phyloP scores from a whole-genome alignment of 1,140 invertebrate species.

The Papilio aristodemus region DNA sequence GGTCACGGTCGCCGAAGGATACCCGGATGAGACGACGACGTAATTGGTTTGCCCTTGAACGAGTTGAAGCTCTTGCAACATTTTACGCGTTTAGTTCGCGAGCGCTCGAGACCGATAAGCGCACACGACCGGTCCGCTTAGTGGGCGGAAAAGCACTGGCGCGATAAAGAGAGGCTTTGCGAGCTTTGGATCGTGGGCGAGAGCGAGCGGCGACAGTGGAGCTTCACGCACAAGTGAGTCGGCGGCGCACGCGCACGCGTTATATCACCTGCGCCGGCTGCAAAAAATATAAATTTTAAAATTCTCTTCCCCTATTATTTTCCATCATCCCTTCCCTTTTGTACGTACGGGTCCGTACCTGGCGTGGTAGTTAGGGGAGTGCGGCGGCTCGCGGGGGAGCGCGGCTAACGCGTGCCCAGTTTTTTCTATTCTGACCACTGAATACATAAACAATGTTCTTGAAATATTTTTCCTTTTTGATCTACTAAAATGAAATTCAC shows the following conservation, averaged over 20 bases:
- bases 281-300: conserved; percentile 80
- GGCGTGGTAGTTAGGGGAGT: conserved; percentile 61
- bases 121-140: conserved; percentile 62
- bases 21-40: conserved; percentile 80
- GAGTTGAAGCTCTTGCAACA: conserved; percentile 80
- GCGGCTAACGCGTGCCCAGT: conserved; percentile 71
- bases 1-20: conserved; percentile 66
- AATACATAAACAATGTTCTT: conserved; percentile 43
- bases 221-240: conserved; percentile 75
- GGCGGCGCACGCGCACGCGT: conserved; percentile 75
- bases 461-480: conserved; percentile 38
- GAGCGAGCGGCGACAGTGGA: conserved; percentile 65
- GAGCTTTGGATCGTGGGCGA: conserved; percentile 53
- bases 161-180: conserved; percentile 64
- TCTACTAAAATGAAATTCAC: conserved; percentile 15
- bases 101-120: conserved; percentile 44
- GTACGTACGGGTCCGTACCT: conserved; percentile 76
- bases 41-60: conserved; percentile 80
- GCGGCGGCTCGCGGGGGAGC: conserved; percentile 44
- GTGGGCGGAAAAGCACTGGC: conserved; percentile 67
- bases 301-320: conserved; percentile 80
- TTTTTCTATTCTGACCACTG: conserved; percentile 72
- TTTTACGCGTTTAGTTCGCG: conserved; percentile 62
- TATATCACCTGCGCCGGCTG: conserved; percentile 80
- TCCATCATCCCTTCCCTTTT: conserved; percentile 77